Base-by-base conservation (phyloP, 2,797 vertebrate species). In the Xerus rutilus region DNA sequence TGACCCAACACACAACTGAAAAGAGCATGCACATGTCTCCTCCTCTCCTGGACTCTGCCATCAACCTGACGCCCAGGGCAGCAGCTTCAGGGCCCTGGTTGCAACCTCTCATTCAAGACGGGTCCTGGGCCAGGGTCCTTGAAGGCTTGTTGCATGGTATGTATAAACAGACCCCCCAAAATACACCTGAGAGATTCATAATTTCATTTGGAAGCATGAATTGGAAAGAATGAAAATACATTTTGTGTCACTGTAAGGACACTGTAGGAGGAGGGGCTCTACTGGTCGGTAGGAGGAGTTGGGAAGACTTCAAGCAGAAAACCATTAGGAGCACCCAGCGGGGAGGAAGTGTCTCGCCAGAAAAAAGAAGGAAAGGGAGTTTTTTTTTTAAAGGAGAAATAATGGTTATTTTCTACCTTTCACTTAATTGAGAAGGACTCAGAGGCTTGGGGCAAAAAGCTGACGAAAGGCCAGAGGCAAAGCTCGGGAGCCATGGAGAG, bases 281-380 rank as follows among this genome's bases (percentile, higher is more conserved):
- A 0, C 1, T 47, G 47, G 25, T 64, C 39, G 17, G 4, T 18
- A 10, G 15, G 2, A 11, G 15, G 7, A 32, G 14, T 15, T 18
- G 17, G 76, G n/a, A 5, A 8, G 30, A n/a, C 2, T 25, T 12
- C 32, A 74, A 7, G 32, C 25, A 54, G n/a, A 64, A 28, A 86
- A 54, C 20, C 65, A 57, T 14, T 0, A 3, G 52, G 17, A n/a
- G 12, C 21, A 57, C 14, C 4, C 14, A 62, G 11, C 17, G n/a
- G n/a, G 39, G 65, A 93, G 91, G 39, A 5, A 14, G 23, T 65
- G 30, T 15, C 10, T 67, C 5, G 54, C 45, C 2, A 13, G 39
- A 39, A 82, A 32, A 52, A 45, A 49, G 28, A 64, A 28, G 5
- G 54, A 43, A 77, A 7, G n/a, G 35, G 35, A 12, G 23, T n/a